These are phyloP conservation scores for Carposina sasakii DNA, from an alignment of 1,140 invertebrate species.

Conservation along the genomic window DNA sequence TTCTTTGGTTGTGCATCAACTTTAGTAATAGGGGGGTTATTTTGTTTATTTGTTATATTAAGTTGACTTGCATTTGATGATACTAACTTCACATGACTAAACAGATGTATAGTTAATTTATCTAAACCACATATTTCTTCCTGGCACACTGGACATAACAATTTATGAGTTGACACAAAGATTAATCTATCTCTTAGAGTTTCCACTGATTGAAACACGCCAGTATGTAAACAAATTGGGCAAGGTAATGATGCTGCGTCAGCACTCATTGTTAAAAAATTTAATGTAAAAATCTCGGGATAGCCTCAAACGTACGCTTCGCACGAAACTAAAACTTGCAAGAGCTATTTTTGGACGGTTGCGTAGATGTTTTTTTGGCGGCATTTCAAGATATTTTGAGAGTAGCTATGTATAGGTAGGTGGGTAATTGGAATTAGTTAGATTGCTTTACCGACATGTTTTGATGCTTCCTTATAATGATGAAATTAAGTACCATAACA, in stretches of 20 bases:
- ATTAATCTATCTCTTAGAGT: slow-evolving; percentile 81
- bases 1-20: slow-evolving; percentile 34
- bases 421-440: too few species aligned
- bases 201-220: slow-evolving; percentile 79
- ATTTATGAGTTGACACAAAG: slow-evolving; percentile 80
- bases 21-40: too few species aligned
- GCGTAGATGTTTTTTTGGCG: slow-evolving; percentile 52
- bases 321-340: slow-evolving; percentile 48
- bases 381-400: slow-evolving; percentile 52
- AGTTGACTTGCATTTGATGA: slow-evolving; percentile 22
- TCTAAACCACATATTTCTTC: slow-evolving; percentile 83
- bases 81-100: slow-evolving; percentile 75
- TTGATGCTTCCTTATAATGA: too few species aligned
- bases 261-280: slow-evolving; percentile 46
- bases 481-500: too few species aligned
- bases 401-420: too few species aligned
- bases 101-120: slow-evolving; percentile 89
- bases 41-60: slow-evolving; percentile 14
- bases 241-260: slow-evolving; percentile 78
- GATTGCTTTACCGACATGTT: too few species aligned
- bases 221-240: slow-evolving; percentile 81
- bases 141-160: slow-evolving; percentile 84
- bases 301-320: slow-evolving; percentile 18
- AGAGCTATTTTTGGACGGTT: slow-evolving; percentile 59
- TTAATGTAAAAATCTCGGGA: slow-evolving; percentile 12